These are phyloP conservation scores for Gambusia affinis DNA, from an alignment of 2,113 vertebrate species.

Conservation along the genomic window DNA sequence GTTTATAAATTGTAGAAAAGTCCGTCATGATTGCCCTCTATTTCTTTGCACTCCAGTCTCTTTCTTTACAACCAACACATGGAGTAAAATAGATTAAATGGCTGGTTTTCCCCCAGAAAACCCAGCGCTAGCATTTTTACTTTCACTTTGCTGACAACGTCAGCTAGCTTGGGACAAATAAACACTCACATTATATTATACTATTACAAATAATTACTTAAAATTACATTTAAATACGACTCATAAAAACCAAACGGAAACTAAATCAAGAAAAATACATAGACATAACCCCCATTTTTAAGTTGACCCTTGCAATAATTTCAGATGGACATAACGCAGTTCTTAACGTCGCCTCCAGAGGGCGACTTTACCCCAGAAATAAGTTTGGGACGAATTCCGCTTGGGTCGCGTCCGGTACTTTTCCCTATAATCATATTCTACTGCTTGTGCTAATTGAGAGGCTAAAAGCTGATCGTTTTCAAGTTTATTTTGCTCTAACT, in stretches of 20 bases:
- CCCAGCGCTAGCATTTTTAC: fast-evolving
- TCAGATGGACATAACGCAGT: fast-evolving
- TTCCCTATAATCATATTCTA: no score
- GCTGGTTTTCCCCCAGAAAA: conserved; percentile 41
- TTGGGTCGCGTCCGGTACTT: fast-evolving
- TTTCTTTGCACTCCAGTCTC: fast-evolving
- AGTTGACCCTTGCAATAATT: no score
- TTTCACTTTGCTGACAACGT: conserved; percentile 51
- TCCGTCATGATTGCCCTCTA: conserved; percentile 33
- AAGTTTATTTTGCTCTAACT: no score
- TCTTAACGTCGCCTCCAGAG: neutral
- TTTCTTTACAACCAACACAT: fast-evolving
- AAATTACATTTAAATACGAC: neutral
- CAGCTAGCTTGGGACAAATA: fast-evolving
- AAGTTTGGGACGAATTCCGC: fast-evolving
- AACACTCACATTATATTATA: neutral
- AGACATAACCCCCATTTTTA: neutral
- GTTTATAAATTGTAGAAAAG: conserved; percentile 49
- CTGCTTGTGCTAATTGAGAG: no score
- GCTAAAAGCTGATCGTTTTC: no score
- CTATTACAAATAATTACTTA: neutral
- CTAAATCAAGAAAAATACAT: neutral
- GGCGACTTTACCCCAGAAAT: conserved; percentile 7
- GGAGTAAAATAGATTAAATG: neutral
- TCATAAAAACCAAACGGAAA: fast-evolving